These are phyloP conservation scores for Aselliscus stoliczkanus DNA, from an alignment of 2,797 vertebrate species.

Conservation along the genomic window DNA sequence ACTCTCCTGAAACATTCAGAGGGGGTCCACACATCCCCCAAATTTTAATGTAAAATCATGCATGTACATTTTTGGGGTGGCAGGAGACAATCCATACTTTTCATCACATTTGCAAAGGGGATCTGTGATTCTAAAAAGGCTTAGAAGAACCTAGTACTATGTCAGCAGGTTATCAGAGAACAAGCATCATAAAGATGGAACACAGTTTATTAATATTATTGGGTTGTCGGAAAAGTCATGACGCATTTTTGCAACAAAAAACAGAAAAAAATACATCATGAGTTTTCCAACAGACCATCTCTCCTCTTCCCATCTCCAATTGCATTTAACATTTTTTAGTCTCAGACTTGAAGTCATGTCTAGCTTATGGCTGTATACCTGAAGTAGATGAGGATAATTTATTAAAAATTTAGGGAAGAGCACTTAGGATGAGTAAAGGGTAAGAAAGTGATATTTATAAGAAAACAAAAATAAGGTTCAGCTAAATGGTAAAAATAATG, in stretches of 20 bases:
- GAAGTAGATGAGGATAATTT: background rate
- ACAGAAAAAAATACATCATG: no score
- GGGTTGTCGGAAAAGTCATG: no score
- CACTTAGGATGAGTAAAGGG: background rate
- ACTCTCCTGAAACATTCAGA: background rate
- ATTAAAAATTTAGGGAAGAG: background rate
- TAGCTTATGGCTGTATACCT: background rate
- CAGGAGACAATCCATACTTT: background rate
- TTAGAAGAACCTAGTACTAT: background rate
- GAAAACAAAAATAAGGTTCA: background rate
- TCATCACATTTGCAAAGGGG: background rate
- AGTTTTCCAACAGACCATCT: no score
- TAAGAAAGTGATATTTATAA: background rate
- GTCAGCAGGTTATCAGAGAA: background rate
- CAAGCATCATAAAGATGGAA: background rate
- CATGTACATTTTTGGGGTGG: background rate
- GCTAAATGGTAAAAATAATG: background rate
- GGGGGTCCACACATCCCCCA: background rate
- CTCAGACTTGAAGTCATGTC: background rate
- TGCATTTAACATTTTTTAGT: slow-evolving; percentile 9
- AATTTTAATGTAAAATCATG: background rate
- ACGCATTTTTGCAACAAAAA: no score
- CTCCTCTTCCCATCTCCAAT: background rate
- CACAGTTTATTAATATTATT: background rate
- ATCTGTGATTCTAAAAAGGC: background rate